Base-by-base conservation (phyloP, 2,888 invertebrate genomes). In the Parnassius glacialis region DNA sequence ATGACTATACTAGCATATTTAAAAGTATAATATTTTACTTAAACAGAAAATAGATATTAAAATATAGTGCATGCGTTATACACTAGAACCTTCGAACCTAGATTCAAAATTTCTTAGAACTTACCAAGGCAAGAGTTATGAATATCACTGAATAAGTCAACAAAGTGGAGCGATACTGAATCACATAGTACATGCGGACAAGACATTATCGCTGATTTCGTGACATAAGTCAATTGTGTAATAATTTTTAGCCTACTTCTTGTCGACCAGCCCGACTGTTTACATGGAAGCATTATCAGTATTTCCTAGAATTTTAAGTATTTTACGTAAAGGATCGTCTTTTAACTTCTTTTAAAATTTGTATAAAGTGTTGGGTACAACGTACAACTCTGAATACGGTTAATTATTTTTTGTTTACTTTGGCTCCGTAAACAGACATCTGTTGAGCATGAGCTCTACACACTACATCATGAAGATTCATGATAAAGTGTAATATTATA, bases 121-220 rank as follows among this genome's bases (percentile, higher is more conserved):
- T 56, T 62, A 63, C 67, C 77, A 81, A 83, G 83, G 81, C 71
- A 71, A 70, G 67, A 67, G 76, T 74, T 75, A 74, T 71, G 74
- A 82, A 81, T 78, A 79, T 75, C 75, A 79, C 75, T 76, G 74
- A 84, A 79, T 83, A 80, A 83, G 84, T 77, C 83, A 75, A 62
- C 70, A 70, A 80, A 76, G 74, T 81, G 72, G 79, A 75, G 71
- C 81, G 67, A 67, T 65, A 72, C 72, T 80, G 80, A 83, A 75
- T 81, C 81, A 81, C 76, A 74, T 65, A 70, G 74, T 69, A 67
- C 60, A 64, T 48, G 57, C 51, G 25, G 53, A 47, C 64, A 61
- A 64, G 57, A 61, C 54, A 52, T 65, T 64, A 62, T 64, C 52
- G 45, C 47, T 47, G 25, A 56, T 59, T 63, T 52, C 43, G 43